Base-by-base conservation (phyloP, 2,888 invertebrate genomes). In the Neelides folsomi region DNA sequence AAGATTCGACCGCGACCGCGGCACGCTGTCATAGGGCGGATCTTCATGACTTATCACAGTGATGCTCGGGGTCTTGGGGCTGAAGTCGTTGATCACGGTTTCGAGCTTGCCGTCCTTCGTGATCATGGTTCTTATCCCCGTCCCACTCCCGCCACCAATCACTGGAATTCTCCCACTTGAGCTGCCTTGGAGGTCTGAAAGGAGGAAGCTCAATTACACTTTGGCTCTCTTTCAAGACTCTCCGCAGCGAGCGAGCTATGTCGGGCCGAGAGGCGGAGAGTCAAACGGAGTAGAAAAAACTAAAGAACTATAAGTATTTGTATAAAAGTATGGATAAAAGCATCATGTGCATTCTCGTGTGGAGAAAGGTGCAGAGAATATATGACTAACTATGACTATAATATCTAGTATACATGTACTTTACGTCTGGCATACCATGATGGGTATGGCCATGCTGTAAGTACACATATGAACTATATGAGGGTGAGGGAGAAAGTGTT, bases 21-120 rank as follows among this genome's bases (percentile, higher is more conserved):
- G 18, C 9, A 44, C 46, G 13, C n/a, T 47, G 45, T 42, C 41
- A 44, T 62, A 62, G 56, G 62, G 60, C 57, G 60, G 81, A 73
- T 86, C 86, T 74, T 88, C 88, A 77, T 88, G 87, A 77, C 87
- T 87, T 76, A 88, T 88, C 75, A 88, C 63, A 59, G 61, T 63
- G 53, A 62, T 62, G 51, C 58, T 60, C 51, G 63, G 63, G 49
- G 56, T 56, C 57, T 60, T 49, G 60, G 58, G 68, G 65, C 71
- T 71, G 60, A 71, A 73, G 75, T 79, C 73, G 76, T 79, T 81
- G 68, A 75, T 75, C 71, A 76, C 75, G 69, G 78, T 77, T 72
- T 73, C 76, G 70, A 75, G 73, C 68, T 74, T 74, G 57, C 72
- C 73, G 53, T 66, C 67, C 49, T 66, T 65, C 38, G 63, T 63